Base-by-base conservation (phyloP, 1,140 invertebrate genomes). In the Sitophilus oryzae region DNA sequence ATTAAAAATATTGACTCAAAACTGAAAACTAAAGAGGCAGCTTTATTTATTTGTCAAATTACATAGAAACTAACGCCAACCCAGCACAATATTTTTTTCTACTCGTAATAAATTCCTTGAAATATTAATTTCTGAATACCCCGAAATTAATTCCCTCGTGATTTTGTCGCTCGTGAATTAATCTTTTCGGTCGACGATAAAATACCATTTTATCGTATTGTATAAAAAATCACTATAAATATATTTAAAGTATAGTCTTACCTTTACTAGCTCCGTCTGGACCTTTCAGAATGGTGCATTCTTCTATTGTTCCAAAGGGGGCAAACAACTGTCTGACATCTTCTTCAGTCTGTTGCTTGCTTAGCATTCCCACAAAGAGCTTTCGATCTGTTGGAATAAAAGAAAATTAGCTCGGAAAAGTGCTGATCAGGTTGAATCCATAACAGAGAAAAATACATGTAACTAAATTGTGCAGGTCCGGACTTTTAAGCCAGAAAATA, bases 301-400 rank as follows among this genome's bases (percentile, higher is more conserved):
- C 96, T 76, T 99, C 96, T 84, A 99, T 97, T 74, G 85, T 88
- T 66, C 96, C 96, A 76, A 89, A 98, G 56, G 91, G 86, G 70
- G 90, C 85, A 78, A 99, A 98, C 71, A 98, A 80, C 76, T 93
- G 88, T 75, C 91, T 84, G 61, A 98, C 91, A 87, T 98, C 95
- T 70, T 98, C 95, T 84, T 98, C 96, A 64, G 88, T 93, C 76
- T 98, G 95, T 82, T 96, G 92, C 80, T 99, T 99, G 79, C 93
- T 96, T 72, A 99, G 89, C 96, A 99, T 99, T 73, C 96, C 96
- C 79, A 98, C 92, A 82, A 99, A 99, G 79, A 98, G 86, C 84
- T 98, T 99, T 77, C 95, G 84, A 83, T 93, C 91, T 88, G 84
- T 30, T 6, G 5, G 25, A 30, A 56, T 34, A 61, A 59, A 65